These are phyloP conservation scores for Sesia apiformis DNA, from an alignment of 2,888 invertebrate genomes.

Conservation along the genomic window DNA sequence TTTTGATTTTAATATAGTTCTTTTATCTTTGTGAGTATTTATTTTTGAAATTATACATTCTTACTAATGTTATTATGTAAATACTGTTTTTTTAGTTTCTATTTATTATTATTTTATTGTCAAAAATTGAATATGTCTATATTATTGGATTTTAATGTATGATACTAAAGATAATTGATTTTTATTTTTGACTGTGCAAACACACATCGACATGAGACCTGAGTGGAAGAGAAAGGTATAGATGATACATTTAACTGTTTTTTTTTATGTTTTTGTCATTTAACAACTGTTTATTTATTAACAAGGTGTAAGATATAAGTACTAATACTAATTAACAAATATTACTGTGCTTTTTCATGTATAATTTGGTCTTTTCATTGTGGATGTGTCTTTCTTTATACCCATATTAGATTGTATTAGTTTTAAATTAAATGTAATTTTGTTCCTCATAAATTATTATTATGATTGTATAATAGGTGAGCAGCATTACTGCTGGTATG, in stretches of 20 bases:
- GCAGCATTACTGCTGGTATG: no score
- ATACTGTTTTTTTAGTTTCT: not conserved
- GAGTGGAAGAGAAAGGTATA: slow-evolving; percentile 69
- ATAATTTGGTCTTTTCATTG: no score
- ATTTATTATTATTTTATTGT: not conserved
- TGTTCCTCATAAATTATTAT: no score
- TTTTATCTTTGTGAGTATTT: not conserved
- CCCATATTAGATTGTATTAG: no score
- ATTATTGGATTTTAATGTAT: slow-evolving; percentile 1
- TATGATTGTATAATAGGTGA: no score
- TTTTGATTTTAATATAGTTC: no score
- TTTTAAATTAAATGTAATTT: slow-evolving; percentile 2
- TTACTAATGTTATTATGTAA: not conserved
- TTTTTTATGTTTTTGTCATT: no score
- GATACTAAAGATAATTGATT: slow-evolving; percentile 9
- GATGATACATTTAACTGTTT: slow-evolving; percentile 3
- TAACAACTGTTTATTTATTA: no score
- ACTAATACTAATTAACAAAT: no score
- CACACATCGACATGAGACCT: slow-evolving; percentile 63
- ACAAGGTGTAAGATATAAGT: no score
- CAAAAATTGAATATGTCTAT: not conserved
- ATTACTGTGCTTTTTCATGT: no score
- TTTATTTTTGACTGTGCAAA: slow-evolving; percentile 58
- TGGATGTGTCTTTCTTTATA: no score
- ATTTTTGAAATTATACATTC: not conserved